Evolutionary conservation across 2,888 invertebrate species (phyloP).

Genomic region (Hydropsyche betteni): DNA sequence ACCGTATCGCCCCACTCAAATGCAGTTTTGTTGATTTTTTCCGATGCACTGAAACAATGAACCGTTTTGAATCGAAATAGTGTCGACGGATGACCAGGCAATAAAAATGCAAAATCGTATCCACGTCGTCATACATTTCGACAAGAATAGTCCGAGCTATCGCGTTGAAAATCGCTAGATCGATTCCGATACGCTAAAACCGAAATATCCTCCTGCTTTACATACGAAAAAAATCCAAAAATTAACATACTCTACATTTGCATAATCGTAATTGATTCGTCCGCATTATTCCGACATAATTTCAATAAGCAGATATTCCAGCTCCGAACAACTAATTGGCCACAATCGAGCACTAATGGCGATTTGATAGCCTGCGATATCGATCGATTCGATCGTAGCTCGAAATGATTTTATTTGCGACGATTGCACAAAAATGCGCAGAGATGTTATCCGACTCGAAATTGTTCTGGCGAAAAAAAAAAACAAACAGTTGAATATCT

Average conservation of each 20-base stretch:
- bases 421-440: not conserved
- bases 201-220: no score
- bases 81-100: slow-evolving; percentile 25
- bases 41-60: slow-evolving; percentile 29
- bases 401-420: not conserved
- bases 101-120: slow-evolving; percentile 32
- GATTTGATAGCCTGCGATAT: not conserved
- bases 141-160: not conserved
- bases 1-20: slow-evolving; percentile 3
- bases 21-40: slow-evolving; percentile 11
- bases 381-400: slow-evolving; percentile 1
- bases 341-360: not conserved
- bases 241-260: slow-evolving; percentile 6
- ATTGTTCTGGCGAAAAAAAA: no score
- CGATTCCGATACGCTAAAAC: no score
- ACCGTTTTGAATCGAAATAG: slow-evolving; percentile 27
- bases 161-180: slow-evolving; percentile 9
- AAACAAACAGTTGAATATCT: not conserved
- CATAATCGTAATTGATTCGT: slow-evolving; percentile 25
- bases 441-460: not conserved
- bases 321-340: not conserved
- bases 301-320: not conserved
- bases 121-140: not conserved
- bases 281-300: not conserved
- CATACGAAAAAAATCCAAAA: not conserved